Conservation (phyloP, 2,113 vertebrate species). For the Pterocles burchelli region DNA sequence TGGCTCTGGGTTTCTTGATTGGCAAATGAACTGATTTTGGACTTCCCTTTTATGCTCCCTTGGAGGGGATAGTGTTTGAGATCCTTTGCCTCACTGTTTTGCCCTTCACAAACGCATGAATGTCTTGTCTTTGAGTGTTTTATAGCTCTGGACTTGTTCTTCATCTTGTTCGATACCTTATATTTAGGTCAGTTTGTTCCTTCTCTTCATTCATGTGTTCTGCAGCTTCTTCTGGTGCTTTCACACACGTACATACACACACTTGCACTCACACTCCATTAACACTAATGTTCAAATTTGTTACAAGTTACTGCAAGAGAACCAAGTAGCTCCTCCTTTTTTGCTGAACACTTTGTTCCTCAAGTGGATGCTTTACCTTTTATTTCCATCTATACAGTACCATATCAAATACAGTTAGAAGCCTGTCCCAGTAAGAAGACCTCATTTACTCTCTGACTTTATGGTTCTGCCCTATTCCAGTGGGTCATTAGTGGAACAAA, state of each 20-base stretch:
- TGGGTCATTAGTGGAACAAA: conserved; percentile 70
- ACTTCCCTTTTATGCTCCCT: neutral
- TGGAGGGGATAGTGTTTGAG: neutral
- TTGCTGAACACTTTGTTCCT: neutral
- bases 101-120: neutral
- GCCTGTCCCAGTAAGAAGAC: neutral
- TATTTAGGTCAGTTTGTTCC: neutral
- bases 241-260: too few relatives aligned
- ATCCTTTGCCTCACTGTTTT: neutral
- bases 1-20: neutral
- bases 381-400: neutral
- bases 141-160: neutral
- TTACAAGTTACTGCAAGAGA: neutral
- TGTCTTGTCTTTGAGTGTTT: neutral
- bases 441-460: conserved; percentile 47
- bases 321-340: neutral
- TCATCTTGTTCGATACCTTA: neutral
- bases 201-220: neutral
- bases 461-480: conserved; percentile 44
- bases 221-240: neutral
- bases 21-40: neutral
- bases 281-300: neutral
- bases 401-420: neutral
- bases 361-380: neutral
- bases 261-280: neutral